Evolutionary conservation across 2,113 vertebrate species (phyloP).

Genomic region (Anhinga rufa): DNA sequence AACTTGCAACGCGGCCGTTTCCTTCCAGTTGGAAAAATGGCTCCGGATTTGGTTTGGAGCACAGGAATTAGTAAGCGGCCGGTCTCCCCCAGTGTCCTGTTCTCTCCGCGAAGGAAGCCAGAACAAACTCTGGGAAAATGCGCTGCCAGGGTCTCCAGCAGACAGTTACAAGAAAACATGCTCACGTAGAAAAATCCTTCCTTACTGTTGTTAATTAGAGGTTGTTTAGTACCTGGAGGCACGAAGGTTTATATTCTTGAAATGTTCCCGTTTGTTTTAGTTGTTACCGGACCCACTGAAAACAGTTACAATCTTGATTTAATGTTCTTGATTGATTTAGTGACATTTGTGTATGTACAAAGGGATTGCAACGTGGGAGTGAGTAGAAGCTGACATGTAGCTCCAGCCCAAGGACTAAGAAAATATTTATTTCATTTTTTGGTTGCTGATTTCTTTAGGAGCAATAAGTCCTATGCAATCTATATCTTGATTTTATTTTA

Average conservation of each 20-base stretch:
- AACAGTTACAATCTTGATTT: not conserved
- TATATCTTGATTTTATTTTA: not conserved
- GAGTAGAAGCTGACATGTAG: not conserved
- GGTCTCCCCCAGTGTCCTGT: fast-evolving
- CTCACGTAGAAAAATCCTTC: not conserved
- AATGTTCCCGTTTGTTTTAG: not conserved
- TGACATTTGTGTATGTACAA: not conserved
- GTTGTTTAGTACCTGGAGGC: not conserved
- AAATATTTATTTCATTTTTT: not conserved
- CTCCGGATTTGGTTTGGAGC: not conserved
- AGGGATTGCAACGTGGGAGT: not conserved
- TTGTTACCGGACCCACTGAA: not conserved
- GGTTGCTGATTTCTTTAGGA: not conserved
- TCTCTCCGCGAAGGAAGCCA: not conserved
- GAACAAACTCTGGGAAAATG: not conserved
- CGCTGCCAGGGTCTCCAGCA: not conserved
- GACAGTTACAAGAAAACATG: fast-evolving
- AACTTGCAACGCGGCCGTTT: fast-evolving
- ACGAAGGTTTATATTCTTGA: not conserved
- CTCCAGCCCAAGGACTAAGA: not conserved
- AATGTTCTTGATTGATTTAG: not conserved
- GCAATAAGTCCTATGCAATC: not conserved
- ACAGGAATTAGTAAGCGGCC: fast-evolving
- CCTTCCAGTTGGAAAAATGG: fast-evolving
- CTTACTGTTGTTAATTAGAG: not conserved